phyloP scores from a whole-genome alignment of 2,888 invertebrate species.

The Eugnorisma glareosa region DNA sequence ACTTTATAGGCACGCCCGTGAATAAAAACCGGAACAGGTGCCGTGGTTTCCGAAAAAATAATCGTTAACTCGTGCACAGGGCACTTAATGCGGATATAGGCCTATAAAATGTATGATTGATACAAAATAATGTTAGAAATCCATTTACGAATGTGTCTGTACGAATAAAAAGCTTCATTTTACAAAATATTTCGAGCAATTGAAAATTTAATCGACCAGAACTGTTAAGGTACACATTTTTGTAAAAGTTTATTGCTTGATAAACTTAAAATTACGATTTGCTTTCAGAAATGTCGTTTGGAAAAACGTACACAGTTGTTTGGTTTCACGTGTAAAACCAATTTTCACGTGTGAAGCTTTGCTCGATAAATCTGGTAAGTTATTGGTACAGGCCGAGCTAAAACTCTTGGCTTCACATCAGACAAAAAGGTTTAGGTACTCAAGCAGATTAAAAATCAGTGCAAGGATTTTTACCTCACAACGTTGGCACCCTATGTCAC shows the following conservation, averaged over 20 bases:
- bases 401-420: neutral
- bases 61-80: slow-evolving; percentile 67
- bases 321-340: neutral
- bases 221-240: slow-evolving; percentile 43
- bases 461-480: too few relatives aligned
- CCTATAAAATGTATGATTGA: slow-evolving; percentile 47
- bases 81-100: slow-evolving; percentile 53
- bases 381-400: neutral
- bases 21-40: slow-evolving; percentile 71
- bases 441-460: neutral
- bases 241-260: slow-evolving; percentile 12
- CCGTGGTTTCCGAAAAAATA: slow-evolving; percentile 74
- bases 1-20: slow-evolving; percentile 73
- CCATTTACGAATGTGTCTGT: slow-evolving; percentile 15
- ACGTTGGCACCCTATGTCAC: neutral
- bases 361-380: slow-evolving; percentile 30
- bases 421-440: neutral
- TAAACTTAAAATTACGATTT: slow-evolving; percentile 12
- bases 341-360: slow-evolving; percentile 2
- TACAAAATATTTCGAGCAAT: slow-evolving; percentile 9
- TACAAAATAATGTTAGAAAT: slow-evolving; percentile 36
- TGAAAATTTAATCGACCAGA: slow-evolving; percentile 27
- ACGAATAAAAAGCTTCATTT: slow-evolving; percentile 9
- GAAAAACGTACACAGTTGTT: neutral
- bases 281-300: neutral